Evolutionary conservation across 2,797 vertebrate genomes (phyloP), one percentile per base, ranked within the genome.

Genomic region (Sphaeramia orbicularis): DNA sequence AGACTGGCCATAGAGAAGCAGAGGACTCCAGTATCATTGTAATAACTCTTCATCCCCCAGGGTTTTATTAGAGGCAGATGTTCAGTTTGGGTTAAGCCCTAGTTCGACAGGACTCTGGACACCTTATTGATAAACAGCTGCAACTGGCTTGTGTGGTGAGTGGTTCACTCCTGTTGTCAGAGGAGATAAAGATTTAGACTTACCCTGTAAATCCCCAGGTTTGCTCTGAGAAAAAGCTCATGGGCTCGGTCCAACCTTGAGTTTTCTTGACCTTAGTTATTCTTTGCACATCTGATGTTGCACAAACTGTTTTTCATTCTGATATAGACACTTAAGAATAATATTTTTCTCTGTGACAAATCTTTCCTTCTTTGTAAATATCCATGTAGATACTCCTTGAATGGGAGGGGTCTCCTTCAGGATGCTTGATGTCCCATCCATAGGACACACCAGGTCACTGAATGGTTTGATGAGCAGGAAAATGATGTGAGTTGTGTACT

Each of bases 91-190:
- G 51, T 81, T 89, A 74, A 87, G 65, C 70, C 60, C 36, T 21
- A 3, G 11, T 70, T 86, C 72, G 83, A 88, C 37, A 19, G 21
- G 14, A 14, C 36, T 15, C 49, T 49, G 56, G 71, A 57, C 66
- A 54, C 65, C 8, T 65, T 40, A 42, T 59, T 69, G 75, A 89
- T 84, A 69, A 85, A 89, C 74, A 84, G 77, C 77, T 77, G 65
- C 43, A 76, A 52, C 45, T 73, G 72, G 65, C 75, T 69, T 11
- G 10, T 71, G 55, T 41, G 65, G 69, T 71, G 78, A 76, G 69
- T 78, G 41, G 72, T 86, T 86, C 57, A 80, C 87, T 86, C 67
- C 53, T 65, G 56, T 76, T 78, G 76, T 86, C 72, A 78, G 52
- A 42, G 51, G 54, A 61, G 75, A 75, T 75, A 67, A 80, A 80